These are phyloP conservation scores for Rafetus swinhoei DNA, from an alignment of 2,113 vertebrate genomes.

Conservation along the genomic window DNA sequence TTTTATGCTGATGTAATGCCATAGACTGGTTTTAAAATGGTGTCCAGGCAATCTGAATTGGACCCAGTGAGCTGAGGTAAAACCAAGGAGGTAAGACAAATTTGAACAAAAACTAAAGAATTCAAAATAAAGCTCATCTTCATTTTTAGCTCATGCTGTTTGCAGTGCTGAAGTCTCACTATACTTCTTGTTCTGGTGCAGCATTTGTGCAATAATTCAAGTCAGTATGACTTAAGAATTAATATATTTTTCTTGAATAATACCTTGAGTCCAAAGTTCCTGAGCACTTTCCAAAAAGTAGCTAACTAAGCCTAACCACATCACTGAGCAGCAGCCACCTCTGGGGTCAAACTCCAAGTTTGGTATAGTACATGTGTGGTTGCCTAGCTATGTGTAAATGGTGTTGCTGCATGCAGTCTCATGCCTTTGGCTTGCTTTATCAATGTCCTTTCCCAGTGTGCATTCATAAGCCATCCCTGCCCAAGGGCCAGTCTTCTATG, in stretches of 20 bases:
- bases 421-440: background rate
- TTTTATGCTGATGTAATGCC: background rate
- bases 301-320: background rate
- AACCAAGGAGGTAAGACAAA: slow-evolving; percentile 5
- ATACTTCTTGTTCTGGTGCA: background rate
- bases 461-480: background rate
- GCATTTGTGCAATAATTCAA: background rate
- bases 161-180: background rate
- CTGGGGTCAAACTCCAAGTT: background rate
- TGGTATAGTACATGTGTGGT: too few relatives aligned
- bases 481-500: background rate
- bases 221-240: background rate
- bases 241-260: background rate
- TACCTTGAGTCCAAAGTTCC: background rate
- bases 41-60: background rate
- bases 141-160: background rate
- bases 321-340: background rate
- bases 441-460: background rate
- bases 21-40: background rate
- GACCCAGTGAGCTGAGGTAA: background rate
- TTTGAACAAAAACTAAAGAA: background rate
- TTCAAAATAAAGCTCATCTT: background rate
- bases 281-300: background rate
- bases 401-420: background rate
- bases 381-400: background rate